These are phyloP conservation scores for Falco concolor DNA, from an alignment of 2,797 vertebrate species.

Conservation along the genomic window DNA sequence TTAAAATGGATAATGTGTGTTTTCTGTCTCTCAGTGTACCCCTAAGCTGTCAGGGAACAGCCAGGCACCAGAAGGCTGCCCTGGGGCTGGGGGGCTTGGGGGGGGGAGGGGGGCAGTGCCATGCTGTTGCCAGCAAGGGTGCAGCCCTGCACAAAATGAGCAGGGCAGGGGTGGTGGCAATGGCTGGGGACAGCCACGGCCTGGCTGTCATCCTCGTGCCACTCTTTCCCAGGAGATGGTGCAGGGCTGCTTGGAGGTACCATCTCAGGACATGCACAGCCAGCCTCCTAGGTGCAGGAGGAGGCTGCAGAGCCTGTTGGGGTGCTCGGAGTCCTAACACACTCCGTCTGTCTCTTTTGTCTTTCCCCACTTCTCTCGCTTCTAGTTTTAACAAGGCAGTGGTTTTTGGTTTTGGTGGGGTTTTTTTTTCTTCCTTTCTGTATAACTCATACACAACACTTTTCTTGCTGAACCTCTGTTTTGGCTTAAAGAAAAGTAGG, in stretches of 20 bases:
- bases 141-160: neutral
- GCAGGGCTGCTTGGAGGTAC: neutral
- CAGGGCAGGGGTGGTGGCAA: neutral
- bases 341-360: neutral
- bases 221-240: neutral
- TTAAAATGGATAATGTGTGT: neutral
- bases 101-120: neutral
- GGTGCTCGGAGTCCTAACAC: neutral
- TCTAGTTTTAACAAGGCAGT: neutral
- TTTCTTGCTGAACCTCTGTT: neutral
- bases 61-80: rapidly evolving
- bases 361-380: neutral
- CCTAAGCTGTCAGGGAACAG: neutral
- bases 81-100: neutral
- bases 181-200: neutral
- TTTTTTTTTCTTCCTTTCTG: neutral
- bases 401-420: neutral
- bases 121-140: rapidly evolving
- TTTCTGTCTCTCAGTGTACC: neutral
- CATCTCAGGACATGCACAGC: neutral
- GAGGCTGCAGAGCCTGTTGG: neutral
- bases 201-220: rapidly evolving
- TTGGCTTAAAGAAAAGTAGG: neutral
- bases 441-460: neutral
- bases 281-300: no score